phyloP scores from a whole-genome alignment of 2,113 vertebrate genomes.

The Rattus rattus region DNA sequence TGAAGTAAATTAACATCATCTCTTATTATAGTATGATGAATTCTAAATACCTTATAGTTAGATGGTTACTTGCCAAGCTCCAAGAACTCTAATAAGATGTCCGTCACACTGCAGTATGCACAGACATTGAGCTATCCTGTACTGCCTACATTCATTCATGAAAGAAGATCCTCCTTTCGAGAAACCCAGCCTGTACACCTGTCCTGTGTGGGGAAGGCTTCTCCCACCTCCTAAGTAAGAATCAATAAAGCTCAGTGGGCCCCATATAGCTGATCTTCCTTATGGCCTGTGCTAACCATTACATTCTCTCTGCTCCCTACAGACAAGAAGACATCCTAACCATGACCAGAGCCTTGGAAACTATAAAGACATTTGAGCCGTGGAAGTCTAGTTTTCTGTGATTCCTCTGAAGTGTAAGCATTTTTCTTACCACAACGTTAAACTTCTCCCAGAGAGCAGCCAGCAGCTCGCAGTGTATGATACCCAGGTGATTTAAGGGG shows the following conservation, averaged over 20 bases:
- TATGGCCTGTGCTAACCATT: not conserved
- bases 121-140: not conserved
- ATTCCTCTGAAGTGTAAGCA: not conserved
- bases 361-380: not conserved
- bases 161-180: not conserved
- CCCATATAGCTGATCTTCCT: not conserved
- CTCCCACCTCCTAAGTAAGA: not conserved
- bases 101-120: not conserved
- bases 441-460: not conserved
- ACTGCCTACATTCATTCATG: not conserved
- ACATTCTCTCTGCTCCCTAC: not conserved
- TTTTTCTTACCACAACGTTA: slow-evolving; percentile 19
- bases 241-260: not conserved
- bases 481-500: not conserved
- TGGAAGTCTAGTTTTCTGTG: not conserved
- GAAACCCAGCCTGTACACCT: not conserved
- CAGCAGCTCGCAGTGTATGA: not conserved
- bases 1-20: slow-evolving; percentile 6
- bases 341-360: not conserved
- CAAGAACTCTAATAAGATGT: not conserved
- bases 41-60: slow-evolving; percentile 8
- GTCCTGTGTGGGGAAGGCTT: not conserved
- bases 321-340: not conserved
- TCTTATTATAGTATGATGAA: not conserved
- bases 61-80: not conserved